These are phyloP conservation scores for Lycocerus yunnanus DNA, from an alignment of 2,888 invertebrate species.

Conservation along the genomic window DNA sequence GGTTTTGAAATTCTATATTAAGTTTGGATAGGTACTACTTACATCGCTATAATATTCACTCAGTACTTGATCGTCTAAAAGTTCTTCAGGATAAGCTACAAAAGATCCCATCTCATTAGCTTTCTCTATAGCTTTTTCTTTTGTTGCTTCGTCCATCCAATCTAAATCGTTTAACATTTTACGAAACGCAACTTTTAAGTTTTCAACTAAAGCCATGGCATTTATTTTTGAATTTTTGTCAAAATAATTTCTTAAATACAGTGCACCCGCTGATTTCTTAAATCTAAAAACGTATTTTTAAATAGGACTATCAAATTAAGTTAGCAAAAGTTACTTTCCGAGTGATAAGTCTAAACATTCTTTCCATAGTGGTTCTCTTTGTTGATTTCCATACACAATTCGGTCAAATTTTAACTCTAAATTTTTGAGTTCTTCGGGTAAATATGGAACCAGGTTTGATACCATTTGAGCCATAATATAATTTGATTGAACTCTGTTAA, in stretches of 20 bases:
- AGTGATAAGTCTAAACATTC: not conserved
- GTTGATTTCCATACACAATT: slow-evolving; percentile 9
- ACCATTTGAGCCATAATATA: slow-evolving; percentile 60
- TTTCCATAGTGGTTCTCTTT: slow-evolving; percentile 14
- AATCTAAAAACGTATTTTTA: not conserved
- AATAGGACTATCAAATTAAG: not conserved
- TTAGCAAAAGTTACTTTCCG: not conserved
- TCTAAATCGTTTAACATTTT: slow-evolving; percentile 32
- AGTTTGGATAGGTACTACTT: slow-evolving; percentile 49
- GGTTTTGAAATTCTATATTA: not conserved
- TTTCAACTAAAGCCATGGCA: slow-evolving; percentile 31
- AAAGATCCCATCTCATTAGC: slow-evolving; percentile 32
- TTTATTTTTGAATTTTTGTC: slow-evolving; percentile 17
- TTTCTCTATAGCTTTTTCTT: slow-evolving; percentile 33
- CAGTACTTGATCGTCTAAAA: slow-evolving; percentile 34
- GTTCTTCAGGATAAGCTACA: slow-evolving; percentile 40
- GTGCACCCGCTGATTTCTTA: slow-evolving; percentile 54
- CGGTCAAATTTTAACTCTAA: slow-evolving; percentile 13
- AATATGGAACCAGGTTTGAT: slow-evolving; percentile 43
- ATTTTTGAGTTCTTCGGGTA: slow-evolving; percentile 16
- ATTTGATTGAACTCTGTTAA: slow-evolving; percentile 56
- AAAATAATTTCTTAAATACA: slow-evolving; percentile 70
- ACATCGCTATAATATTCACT: slow-evolving; percentile 70
- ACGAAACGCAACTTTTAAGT: slow-evolving; percentile 30
- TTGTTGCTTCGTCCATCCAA: slow-evolving; percentile 29